Base-by-base conservation (phyloP, 1,140 invertebrate genomes). In the Heliconius nattereri region DNA sequence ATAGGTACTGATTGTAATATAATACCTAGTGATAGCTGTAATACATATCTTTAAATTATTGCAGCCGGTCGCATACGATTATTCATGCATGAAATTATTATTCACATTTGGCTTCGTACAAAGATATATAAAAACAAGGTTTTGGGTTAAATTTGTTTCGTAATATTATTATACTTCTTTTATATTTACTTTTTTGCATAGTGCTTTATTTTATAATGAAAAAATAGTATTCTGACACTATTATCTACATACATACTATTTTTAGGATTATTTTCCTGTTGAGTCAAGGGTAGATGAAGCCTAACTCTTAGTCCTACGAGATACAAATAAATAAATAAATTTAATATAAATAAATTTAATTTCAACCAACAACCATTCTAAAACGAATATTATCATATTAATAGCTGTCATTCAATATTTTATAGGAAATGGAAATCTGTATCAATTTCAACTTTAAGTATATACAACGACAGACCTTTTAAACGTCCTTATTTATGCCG, bases 11-110 rank as follows among this genome's bases (percentile, higher is more conserved):
- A 35, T 35, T 35, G 32, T 35, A 35, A 35, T 32, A 35, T 11
- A 66, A 66, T 66, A 66, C 11, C 23, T 7, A 66, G 3, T 66
- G 60, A 66, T 66, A 29, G 60, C 60, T 66, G 60, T 66, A 66
- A 66, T 3, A 60, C 54, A 29, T 66, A 29, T 29, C 60, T 66
- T 29, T 66, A 29, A 66, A 66, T 66, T 66, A 66, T 66, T 66
- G 26, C 60, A 66, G 13, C 23, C 26, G 5, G 7, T 66, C 2
- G 5, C 60, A n/a, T 9, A 66, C 60, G 60, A 66, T 29, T 66
- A 66, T 66, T 66, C 60, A 66, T 66, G 60, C 23, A 66, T 66
- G 60, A 66, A 66, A 66, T 66, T 66, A 66, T 66, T 66, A 66
- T 66, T 66, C 60, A 66, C 60, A 66, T 66, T 66, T 29, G 60